Evolutionary conservation across 2,113 vertebrate species (phyloP), one percentile per base, ranked within the genome.

Genomic region (Aspiorhynchus laticeps): DNA sequence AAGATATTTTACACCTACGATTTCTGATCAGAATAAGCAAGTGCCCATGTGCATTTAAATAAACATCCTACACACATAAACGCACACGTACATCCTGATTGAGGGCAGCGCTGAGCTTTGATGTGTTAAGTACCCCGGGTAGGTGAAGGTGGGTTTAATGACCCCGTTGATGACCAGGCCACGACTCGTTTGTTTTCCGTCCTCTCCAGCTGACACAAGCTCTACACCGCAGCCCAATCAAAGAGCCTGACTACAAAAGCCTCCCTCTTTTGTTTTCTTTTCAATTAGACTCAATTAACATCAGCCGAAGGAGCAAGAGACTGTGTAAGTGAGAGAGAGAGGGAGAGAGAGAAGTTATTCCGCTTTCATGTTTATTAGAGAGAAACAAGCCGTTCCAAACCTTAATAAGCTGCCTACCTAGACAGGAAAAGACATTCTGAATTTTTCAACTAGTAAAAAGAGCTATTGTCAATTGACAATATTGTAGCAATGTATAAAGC

Each of bases 51-150:
- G 56, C 8, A 9, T 61, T 61, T 24, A 82, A 67, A 67, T 43
- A 82, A 31, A 26, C 59, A 12, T 46, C 38, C 80, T 82, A 41
- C 59, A 65, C 80, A 65, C 38, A 67, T 3, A 69, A 21, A 51
- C 6, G 8, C 41, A 51, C 41, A 71, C 43, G 12, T 21, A 74
- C 11, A 87, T 5, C 10, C 11, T 48, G 71, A 36, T 69, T 79
- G 78, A 82, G 56, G 71, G 8, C 28, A 80, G 85, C 89, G 88
- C 89, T 89, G 76, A 86, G 94, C 96, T 97, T 98, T 97, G 96
- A 97, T 97, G 96, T 96, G 96, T 96, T 95, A 96, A 96, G 95
- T 94, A 96, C 92, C 91, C 93, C 90, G 93, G 95, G 88, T 89
- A 95, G 94, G 93, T 90, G 94, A 94, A 94, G 93, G 91, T 94